Conservation (phyloP, 2,113 vertebrate species). For the Eira barbara region DNA sequence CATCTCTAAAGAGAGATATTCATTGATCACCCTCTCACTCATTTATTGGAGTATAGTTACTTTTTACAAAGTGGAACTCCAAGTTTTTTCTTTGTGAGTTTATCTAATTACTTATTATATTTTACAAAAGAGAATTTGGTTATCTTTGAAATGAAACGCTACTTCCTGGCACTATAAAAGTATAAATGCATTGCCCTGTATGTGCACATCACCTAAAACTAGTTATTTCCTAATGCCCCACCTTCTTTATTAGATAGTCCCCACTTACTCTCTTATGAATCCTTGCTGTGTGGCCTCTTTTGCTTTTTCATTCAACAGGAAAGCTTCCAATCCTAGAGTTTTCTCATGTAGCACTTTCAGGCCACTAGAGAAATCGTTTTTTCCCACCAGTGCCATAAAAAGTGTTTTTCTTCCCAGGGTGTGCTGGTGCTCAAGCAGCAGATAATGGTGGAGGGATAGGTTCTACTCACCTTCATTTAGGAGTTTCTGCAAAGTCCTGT, state of each 20-base stretch:
- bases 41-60: background rate
- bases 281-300: background rate
- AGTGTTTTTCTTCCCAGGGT: background rate
- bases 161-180: background rate
- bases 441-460: background rate
- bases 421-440: accelerated
- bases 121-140: background rate
- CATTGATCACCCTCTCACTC: background rate
- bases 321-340: background rate
- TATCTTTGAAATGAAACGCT: background rate
- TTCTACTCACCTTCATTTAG: accelerated
- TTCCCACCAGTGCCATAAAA: background rate
- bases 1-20: background rate
- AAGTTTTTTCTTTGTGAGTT: background rate
- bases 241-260: background rate
- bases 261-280: background rate
- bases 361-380: background rate
- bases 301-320: background rate
- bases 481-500: background rate
- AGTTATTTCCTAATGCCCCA: background rate
- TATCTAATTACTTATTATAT: background rate
- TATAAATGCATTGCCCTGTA: background rate
- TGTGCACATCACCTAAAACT: background rate
- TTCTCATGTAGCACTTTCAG: background rate
- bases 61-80: background rate